Percentiles rank a stretch among this genome's conserved stretches.
Conservation (phyloP, 2,888 invertebrate genomes). For the Macrophya alboannulata region DNA sequence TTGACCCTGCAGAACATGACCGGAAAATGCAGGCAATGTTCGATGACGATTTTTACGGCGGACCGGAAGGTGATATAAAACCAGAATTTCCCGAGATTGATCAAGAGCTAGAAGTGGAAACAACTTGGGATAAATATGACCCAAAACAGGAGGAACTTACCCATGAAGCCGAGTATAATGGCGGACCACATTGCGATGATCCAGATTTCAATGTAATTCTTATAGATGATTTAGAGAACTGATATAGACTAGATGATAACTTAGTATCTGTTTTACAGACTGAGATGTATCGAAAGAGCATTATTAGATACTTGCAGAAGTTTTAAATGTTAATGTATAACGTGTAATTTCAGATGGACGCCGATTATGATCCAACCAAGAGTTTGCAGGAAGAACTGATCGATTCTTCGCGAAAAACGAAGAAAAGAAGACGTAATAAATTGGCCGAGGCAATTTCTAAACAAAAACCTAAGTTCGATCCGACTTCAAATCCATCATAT, state of each 20-base stretch:
- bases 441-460: constrained; percentile 88
- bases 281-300: background rate
- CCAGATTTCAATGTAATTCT: constrained; percentile 88
- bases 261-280: background rate
- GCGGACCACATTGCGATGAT: constrained; percentile 88
- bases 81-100: constrained; percentile 93
- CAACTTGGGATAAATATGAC: constrained; percentile 86
- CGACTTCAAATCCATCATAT: constrained; percentile 87
- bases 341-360: constrained; percentile 88
- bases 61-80: constrained; percentile 85
- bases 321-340: background rate
- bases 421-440: constrained; percentile 86
- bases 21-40: constrained; percentile 93
- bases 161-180: constrained; percentile 69
- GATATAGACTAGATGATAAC: background rate
- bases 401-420: constrained; percentile 84
- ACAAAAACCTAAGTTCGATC: constrained; percentile 93
- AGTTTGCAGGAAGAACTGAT: constrained; percentile 81
- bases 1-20: constrained; percentile 95
- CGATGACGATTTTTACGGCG: constrained; percentile 92
- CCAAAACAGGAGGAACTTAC: constrained; percentile 78
- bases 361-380: constrained; percentile 87
- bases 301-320: background rate
- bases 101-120: constrained; percentile 86
- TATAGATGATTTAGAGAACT: background rate